Percentiles rank a stretch among this genome's conserved stretches.
Conservation (phyloP, 2,113 vertebrate species). For the Hiodon tergisus region DNA sequence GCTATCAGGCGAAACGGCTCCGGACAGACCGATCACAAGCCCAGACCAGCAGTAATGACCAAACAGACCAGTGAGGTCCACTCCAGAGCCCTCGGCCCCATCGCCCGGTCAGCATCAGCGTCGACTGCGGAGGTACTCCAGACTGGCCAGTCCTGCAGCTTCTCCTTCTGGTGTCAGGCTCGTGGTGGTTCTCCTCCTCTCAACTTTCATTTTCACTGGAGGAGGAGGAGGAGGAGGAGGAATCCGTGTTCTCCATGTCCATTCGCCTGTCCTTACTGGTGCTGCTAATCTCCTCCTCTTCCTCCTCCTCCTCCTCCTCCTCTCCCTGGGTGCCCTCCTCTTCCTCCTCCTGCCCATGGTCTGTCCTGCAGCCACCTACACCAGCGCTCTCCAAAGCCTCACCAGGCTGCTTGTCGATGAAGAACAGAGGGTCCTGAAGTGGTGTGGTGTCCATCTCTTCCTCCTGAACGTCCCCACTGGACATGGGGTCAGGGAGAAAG, state of each 20-base stretch:
- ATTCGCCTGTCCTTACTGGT: conserved; percentile 2
- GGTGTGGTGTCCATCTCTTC: conserved; percentile 62
- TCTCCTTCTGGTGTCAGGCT: conserved; percentile 39
- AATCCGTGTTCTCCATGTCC: conserved; percentile 29
- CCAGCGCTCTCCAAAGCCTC: too few species aligned
- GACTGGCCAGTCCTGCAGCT: conserved; percentile 14
- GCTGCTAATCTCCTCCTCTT: conserved; percentile 15
- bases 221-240: conserved; percentile 32
- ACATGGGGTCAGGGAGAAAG: neutral
- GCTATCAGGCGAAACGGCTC: too few species aligned
- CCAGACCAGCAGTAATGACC: too few species aligned
- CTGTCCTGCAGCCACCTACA: too few species aligned
- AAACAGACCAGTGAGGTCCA: too few species aligned
- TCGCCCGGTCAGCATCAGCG: neutral
- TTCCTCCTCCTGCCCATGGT: neutral
- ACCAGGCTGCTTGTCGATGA: conserved; percentile 39
- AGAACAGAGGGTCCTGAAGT: conserved; percentile 35
- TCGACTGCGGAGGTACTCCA: neutral
- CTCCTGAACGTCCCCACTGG: conserved; percentile 44
- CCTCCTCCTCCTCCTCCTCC: conserved; percentile 11
- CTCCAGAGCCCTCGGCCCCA: neutral
- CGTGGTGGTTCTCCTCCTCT: conserved; percentile 24
- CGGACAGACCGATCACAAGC: too few species aligned
- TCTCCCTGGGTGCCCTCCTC: neutral
- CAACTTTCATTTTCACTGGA: conserved; percentile 32